phyloP scores from a whole-genome alignment of 1,140 invertebrate genomes.

The Drosophila serrata region DNA sequence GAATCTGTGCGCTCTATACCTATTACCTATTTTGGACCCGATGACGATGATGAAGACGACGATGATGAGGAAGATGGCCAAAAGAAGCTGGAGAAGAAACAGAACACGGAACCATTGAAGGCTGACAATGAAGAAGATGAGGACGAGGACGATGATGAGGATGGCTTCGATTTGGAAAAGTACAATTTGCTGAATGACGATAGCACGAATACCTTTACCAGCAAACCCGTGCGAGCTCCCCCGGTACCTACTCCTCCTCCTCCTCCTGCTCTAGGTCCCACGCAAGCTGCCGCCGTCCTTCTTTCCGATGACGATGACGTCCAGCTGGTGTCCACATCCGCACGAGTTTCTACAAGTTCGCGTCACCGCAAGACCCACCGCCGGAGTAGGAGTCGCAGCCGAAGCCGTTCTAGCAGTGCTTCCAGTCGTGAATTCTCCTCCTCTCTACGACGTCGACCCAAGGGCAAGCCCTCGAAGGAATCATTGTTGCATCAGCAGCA shows the following conservation, averaged over 20 bases:
- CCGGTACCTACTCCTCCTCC: conserved; percentile 1
- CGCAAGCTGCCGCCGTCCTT: conserved; percentile 43
- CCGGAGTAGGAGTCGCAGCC: conserved; percentile 40
- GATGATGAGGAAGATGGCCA: conserved; percentile 7
- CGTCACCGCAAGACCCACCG: conserved; percentile 38
- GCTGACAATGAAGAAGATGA: background rate
- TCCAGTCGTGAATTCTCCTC: conserved; percentile 20
- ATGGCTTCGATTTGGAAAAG: conserved; percentile 64
- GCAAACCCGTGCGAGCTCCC: conserved; percentile 31
- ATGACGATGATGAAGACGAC: conserved; percentile 60
- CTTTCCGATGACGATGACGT: conserved; percentile 81
- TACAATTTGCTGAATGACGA: conserved; percentile 76
- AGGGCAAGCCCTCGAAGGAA: conserved; percentile 33
- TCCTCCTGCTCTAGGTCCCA: background rate
- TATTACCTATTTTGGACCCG: conserved; percentile 81
- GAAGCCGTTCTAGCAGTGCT: conserved; percentile 36
- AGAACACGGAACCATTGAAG: background rate
- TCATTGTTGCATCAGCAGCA: conserved; percentile 15
- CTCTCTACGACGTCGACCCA: conserved; percentile 19
- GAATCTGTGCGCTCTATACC: conserved; percentile 83
- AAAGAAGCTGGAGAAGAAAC: background rate
- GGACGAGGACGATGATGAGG: conserved; percentile 60
- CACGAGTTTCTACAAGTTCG: conserved; percentile 11
- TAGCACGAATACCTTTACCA: conserved; percentile 71
- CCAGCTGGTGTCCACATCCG: conserved; percentile 56